These are phyloP conservation scores for Synergus itoensis DNA, from an alignment of 2,888 invertebrate genomes.

Conservation along the genomic window DNA sequence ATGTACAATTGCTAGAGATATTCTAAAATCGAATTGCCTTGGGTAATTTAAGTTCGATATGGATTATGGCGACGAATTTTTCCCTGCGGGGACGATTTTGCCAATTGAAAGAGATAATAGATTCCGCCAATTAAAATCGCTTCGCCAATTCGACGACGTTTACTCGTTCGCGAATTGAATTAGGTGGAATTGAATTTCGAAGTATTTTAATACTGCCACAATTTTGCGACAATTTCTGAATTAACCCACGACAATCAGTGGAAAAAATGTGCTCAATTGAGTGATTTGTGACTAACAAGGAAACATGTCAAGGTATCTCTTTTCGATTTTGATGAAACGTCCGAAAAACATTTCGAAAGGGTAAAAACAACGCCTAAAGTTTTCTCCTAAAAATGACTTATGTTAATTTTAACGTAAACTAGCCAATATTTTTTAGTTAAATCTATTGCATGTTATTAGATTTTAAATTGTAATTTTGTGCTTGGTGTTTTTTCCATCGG, in stretches of 20 bases:
- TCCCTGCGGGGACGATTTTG: conserved; percentile 28
- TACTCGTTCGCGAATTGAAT: neutral
- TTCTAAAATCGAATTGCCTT: conserved; percentile 42
- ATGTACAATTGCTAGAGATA: conserved; percentile 28
- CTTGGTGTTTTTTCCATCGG: too few relatives aligned
- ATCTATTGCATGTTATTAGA: too few relatives aligned
- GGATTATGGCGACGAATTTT: conserved; percentile 12
- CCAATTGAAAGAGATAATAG: conserved; percentile 21
- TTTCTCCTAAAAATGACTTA: too few relatives aligned
- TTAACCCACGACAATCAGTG: conserved; percentile 38
- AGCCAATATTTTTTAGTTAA: too few relatives aligned
- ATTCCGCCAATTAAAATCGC: conserved; percentile 12
- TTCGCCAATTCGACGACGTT: neutral
- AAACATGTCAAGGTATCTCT: too few relatives aligned
- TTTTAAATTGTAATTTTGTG: too few relatives aligned
- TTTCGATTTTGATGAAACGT: too few relatives aligned
- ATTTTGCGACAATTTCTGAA: conserved; percentile 36
- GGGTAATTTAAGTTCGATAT: conserved; percentile 34
- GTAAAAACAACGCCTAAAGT: too few relatives aligned
- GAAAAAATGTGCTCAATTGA: conserved; percentile 31
- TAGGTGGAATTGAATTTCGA: conserved; percentile 14
- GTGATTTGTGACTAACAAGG: neutral
- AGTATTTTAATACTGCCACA: conserved; percentile 40
- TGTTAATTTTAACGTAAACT: too few relatives aligned
- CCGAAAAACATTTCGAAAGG: too few relatives aligned